These are phyloP conservation scores for Scolopax bukidnonensis DNA, from an alignment of 2,797 vertebrate genomes.

Conservation along the genomic window DNA sequence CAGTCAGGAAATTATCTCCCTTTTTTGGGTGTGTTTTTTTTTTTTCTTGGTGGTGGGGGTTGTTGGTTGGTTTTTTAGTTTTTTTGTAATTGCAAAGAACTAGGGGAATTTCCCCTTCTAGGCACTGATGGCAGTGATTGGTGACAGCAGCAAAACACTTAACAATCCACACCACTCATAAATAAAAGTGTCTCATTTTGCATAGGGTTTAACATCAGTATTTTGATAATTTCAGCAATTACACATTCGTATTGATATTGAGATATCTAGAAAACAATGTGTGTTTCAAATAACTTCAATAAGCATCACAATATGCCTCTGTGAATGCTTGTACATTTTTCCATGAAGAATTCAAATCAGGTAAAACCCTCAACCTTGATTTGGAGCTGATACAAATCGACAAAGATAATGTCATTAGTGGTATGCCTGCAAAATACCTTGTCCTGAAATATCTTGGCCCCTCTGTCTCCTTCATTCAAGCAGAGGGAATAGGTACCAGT, in stretches of 20 bases:
- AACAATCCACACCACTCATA: background rate
- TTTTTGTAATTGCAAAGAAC: background rate
- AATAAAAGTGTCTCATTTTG: background rate
- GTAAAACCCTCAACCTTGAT: background rate
- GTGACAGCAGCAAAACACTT: background rate
- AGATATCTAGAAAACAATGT: background rate
- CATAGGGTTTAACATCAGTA: background rate
- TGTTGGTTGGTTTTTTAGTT: too few relatives aligned
- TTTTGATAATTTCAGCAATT: background rate
- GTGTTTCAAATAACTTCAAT: background rate
- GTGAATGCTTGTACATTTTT: background rate
- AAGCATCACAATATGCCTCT: fast-evolving
- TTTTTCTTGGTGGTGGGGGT: too few relatives aligned
- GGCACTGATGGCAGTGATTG: background rate
- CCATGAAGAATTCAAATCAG: background rate
- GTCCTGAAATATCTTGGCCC: background rate
- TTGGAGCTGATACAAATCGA: background rate
- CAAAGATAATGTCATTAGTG: background rate
- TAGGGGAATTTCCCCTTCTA: background rate
- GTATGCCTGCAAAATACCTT: background rate
- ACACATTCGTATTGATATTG: background rate
- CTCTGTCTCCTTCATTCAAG: background rate
- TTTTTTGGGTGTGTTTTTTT: background rate
- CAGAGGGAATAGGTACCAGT: background rate
- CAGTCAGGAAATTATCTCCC: background rate